A percentile compares a stretch with the other conserved stretches of the same genome.
phyloP scores from a whole-genome alignment of 2,113 vertebrate species.

The Azemiops feae region DNA sequence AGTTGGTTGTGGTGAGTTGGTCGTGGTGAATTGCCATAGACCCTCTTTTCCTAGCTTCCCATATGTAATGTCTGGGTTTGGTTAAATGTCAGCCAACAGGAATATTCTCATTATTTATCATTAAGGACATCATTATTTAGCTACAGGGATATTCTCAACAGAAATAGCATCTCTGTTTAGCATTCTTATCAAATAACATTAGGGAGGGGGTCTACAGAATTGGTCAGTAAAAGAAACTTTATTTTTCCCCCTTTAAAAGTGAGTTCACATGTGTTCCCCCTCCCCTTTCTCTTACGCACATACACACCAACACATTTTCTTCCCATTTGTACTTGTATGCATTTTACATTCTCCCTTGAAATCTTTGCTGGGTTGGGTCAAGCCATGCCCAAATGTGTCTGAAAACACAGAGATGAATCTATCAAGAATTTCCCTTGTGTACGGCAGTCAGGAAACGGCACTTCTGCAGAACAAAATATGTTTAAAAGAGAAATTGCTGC shows the following conservation, averaged over 20 bases:
- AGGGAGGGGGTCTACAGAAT: neutral
- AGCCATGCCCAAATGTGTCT: neutral
- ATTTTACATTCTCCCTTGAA: slow-evolving; percentile 6
- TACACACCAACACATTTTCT: neutral
- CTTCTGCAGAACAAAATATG: neutral
- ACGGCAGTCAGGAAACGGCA: neutral
- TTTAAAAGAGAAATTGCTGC: neutral
- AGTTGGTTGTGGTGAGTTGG: neutral
- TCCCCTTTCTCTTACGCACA: neutral
- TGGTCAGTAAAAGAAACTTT: neutral
- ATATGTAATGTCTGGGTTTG: neutral
- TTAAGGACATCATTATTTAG: neutral
- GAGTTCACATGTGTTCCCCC: neutral
- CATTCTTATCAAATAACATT: neutral
- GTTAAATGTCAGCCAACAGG: neutral
- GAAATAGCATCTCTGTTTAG: neutral
- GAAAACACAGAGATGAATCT: neutral
- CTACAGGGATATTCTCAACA: neutral
- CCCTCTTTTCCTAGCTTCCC: neutral
- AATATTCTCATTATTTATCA: neutral
- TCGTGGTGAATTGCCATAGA: neutral
- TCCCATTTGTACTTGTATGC: neutral
- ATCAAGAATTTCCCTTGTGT: neutral
- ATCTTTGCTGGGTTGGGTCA: neutral
- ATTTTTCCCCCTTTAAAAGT: neutral